A percentile compares a stretch with the other conserved stretches of the same genome.
Conservation (phyloP, 1,140 invertebrate genomes). For the Drosophila seguyi region DNA sequence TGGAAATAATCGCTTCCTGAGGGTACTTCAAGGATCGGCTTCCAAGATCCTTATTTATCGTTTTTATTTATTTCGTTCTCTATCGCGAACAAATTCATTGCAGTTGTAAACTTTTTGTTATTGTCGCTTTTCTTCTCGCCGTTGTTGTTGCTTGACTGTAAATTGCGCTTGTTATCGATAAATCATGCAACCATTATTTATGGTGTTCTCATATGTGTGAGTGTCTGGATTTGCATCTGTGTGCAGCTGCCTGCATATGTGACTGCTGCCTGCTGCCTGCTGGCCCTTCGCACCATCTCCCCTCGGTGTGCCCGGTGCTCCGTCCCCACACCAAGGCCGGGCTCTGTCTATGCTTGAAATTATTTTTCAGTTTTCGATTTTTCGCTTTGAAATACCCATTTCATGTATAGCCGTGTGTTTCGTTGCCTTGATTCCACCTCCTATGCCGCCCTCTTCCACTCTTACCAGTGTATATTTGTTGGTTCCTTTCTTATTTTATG, state of each 20-base stretch:
- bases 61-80: constrained; percentile 73
- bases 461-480: constrained; percentile 6
- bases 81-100: constrained; percentile 80
- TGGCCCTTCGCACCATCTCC: constrained; percentile 5
- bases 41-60: background rate
- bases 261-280: constrained; percentile 41
- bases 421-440: constrained; percentile 55
- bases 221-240: constrained; percentile 59
- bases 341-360: constrained; percentile 69
- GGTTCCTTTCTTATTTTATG: constrained; percentile 52
- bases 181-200: constrained; percentile 85
- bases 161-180: constrained; percentile 85
- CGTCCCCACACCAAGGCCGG: background rate
- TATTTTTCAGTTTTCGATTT: constrained; percentile 84
- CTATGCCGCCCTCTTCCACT: background rate
- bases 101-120: constrained; percentile 76
- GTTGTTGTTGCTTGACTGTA: constrained; percentile 76
- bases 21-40: constrained; percentile 17
- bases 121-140: constrained; percentile 45
- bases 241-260: constrained; percentile 76
- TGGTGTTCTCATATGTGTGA: constrained; percentile 71
- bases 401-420: constrained; percentile 64
- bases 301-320: background rate
- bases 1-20: background rate
- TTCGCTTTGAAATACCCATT: constrained; percentile 83